Base-by-base conservation (phyloP, 2,888 invertebrate species). In the Noctua pronuba region DNA sequence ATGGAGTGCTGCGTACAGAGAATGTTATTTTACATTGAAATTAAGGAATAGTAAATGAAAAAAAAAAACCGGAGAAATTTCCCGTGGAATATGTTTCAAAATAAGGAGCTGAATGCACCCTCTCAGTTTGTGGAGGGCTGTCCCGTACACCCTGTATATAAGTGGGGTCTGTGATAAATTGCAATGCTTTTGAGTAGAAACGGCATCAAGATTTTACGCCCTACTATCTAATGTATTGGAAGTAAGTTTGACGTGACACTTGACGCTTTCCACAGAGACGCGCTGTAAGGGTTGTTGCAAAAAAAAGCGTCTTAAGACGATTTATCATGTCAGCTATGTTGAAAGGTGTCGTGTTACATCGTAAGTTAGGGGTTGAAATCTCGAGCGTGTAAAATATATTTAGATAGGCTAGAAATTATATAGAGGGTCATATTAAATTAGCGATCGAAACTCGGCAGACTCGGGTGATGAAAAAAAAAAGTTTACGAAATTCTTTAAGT, bases 211-310 rank as follows among this genome's bases (percentile, higher is more conserved):
- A 64, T 73, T 65, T 73, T 44, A 46, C 21, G 62, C 41, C 44
- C 60, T 66, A 41, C 0, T 21, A 44, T 21, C 18, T 67, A 84
- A 85, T 84, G 82, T 79, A 75, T 79, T 31, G 67, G 75, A 85
- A 75, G 60, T 58, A 60, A 49, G 55, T 81, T 75, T 67, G 75
- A 79, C 55, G 49, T 41, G 70, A 73, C 62, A 38, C 52, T 72
- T 60, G 65, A 5, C 69, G 46, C 13, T 55, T 75, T 41, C 18
- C 31, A 65, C 58, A 55, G 18, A 44, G n/a, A 64, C 41, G 2
- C 16, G 49, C 28, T 64, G 8, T 58, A 28, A 46, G 60, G 58
- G 31, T 44, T 35, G 41, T 44, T 64, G 7, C 16, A 58, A 55
- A 60, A 49, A 10, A 49, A 72, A 65, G n/a, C 49, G 35, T 67